These are phyloP conservation scores for Thinocorus orbignyianus DNA, from an alignment of 2,113 vertebrate genomes.

Conservation along the genomic window DNA sequence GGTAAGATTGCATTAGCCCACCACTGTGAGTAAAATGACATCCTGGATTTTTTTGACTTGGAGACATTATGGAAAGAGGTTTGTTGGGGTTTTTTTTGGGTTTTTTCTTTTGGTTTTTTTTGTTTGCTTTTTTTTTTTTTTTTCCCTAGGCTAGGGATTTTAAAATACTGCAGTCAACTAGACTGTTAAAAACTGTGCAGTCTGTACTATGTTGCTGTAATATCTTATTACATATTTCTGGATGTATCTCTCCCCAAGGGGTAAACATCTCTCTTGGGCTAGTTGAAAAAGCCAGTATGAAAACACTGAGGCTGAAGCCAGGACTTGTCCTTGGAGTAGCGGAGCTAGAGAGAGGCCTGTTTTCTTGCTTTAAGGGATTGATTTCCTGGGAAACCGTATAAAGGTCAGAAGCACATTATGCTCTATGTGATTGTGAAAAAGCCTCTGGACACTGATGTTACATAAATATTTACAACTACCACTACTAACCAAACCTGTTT, in stretches of 20 bases:
- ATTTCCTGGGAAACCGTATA: conserved; percentile 45
- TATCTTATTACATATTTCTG: neutral
- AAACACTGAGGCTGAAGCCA: neutral
- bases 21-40: neutral
- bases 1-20: neutral
- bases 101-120: too few relatives aligned
- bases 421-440: conserved; percentile 10
- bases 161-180: neutral
- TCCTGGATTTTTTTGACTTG: neutral
- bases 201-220: neutral
- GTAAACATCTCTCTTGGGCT: neutral
- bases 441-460: neutral
- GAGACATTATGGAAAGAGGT: neutral
- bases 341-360: neutral
- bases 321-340: neutral
- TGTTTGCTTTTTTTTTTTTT: neutral
- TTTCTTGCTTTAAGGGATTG: conserved; percentile 8
- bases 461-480: conserved; percentile 26
- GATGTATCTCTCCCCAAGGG: neutral
- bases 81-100: too few relatives aligned
- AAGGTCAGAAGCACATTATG: conserved; percentile 23
- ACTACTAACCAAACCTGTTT: conserved; percentile 26
- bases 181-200: neutral
- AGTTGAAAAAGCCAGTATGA: neutral
- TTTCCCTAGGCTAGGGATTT: neutral